Evolutionary conservation across 2,888 invertebrate species (phyloP), one percentile per base, ranked within the genome.

Genomic region (Aphelenchoides bicaudatus): DNA sequence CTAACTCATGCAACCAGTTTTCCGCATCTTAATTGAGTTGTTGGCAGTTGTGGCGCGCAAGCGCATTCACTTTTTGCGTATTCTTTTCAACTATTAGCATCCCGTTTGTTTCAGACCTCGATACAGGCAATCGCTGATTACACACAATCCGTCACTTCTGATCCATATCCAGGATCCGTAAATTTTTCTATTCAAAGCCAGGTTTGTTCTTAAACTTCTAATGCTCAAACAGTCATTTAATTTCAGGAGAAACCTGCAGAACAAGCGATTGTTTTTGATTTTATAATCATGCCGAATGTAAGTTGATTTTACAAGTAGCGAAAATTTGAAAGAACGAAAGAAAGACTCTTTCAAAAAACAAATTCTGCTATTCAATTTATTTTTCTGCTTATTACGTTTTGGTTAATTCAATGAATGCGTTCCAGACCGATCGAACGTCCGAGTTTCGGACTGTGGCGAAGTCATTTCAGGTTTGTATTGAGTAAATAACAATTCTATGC

Each of bases 381-480:
- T n/a, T n/a, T n/a, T n/a, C n/a, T n/a, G n/a, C n/a, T n/a, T n/a
- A n/a, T n/a, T n/a, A n/a, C n/a, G n/a, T n/a, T n/a, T n/a, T n/a
- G n/a, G n/a, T n/a, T n/a, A n/a, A n/a, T n/a, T n/a, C n/a, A n/a
- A n/a, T n/a, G n/a, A n/a, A n/a, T n/a, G n/a, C n/a, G n/a, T n/a
- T n/a, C n/a, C 73, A 68, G 28, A 59, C 75, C 10, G 78, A 78
- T 59, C 64, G 78, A 54, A 79, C 79, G 8, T 55, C 62, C 13
- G 78, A 78, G 54, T 78, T 78, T 55, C 61, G 65, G 4, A 72
- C 74, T 5, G 72, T 75, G 4, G 72, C 73, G 16, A 76, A 79
- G 59, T 74, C 74, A 5, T 68, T 59, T 50, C 72, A 78, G 63
- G 73, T 78, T 8, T 38, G 43, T 51, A n/a, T 4, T 28, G 13